Base-by-base conservation (phyloP, 2,888 invertebrate species). In the Alloplasta piceator region DNA sequence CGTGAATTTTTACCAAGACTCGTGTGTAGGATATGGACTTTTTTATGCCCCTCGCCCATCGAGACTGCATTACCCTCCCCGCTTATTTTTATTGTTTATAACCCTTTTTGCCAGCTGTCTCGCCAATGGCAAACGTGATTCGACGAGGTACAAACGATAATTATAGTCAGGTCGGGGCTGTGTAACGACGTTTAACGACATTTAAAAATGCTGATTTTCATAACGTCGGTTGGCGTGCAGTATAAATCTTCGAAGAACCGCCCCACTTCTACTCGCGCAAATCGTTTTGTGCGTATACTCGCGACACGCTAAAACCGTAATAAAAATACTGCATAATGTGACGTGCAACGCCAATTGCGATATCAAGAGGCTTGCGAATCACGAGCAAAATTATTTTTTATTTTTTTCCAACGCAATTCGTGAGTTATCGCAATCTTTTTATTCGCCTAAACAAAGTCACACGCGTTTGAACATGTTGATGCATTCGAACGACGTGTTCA, bases 171-270 rank as follows among this genome's bases (percentile, higher is more conserved):
- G 26, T 26, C 80, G 79, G 74, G 80, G 80, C 80, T 83, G 84
- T 26, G 26, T 86, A 86, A 88, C 84, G 82, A 85, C 82, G 84
- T 84, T 85, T 85, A 87, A 87, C 85, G 85, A 86, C 87, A 86
- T 87, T 88, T 85, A 87, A 85, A 83, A 84, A 84, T 82, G 85
- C 82, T 80, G 82, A 80, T 78, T 81, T 78, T 83, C 82, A 79
- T 85, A 86, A 84, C 26, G 85, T 80, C 84, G 84, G 84, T 83
- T 85, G 82, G 75, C 67, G 83, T 85, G 85, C 86, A 89, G 89
- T 60, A 60, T 84, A 82, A 86, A 89, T 86, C 85, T 75, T 80
- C 81, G 82, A 82, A 60, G 43, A 60, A 16, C 77, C 58, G 50
- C 41, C 61, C 48, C 46, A 61, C 63, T 68, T 63, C 75, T 66